A percentile compares a stretch with the other conserved stretches of the same genome.
phyloP scores from a whole-genome alignment of 2,888 invertebrate genomes.

The Nomada fabriciana region DNA sequence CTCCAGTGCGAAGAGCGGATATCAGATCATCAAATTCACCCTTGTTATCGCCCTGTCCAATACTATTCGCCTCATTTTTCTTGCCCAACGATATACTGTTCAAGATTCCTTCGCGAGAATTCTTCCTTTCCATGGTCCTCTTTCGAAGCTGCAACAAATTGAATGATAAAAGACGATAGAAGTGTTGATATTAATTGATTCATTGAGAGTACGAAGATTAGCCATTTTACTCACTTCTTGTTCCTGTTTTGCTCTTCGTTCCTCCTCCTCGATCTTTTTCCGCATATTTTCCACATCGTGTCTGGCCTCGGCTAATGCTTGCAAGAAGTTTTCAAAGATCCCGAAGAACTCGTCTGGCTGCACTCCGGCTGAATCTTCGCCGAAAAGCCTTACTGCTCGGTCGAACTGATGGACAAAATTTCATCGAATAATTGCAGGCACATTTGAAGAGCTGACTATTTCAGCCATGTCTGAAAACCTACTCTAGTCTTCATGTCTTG shows the following conservation, averaged over 20 bases:
- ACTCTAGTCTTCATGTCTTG: constrained; percentile 96
- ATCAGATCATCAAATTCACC: constrained; percentile 98
- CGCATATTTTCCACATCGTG: constrained; percentile 95
- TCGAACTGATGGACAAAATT: constrained; percentile 88
- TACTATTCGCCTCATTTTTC: constrained; percentile 87
- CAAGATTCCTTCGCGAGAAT: constrained; percentile 90
- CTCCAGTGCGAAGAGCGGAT: constrained; percentile 96
- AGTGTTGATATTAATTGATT: neutral
- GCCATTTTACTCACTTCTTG: constrained; percentile 88
- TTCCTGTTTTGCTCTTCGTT: constrained; percentile 94
- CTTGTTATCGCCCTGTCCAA: constrained; percentile 87
- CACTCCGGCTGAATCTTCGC: constrained; percentile 93
- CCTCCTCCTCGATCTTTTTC: constrained; percentile 94
- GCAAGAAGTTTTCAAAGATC: constrained; percentile 94
- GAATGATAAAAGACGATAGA: neutral
- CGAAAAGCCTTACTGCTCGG: constrained; percentile 94
- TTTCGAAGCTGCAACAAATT: constrained; percentile 88
- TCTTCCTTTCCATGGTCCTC: constrained; percentile 94
- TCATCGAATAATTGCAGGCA: neutral
- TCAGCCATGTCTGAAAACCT: constrained; percentile 52
- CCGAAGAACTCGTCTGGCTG: constrained; percentile 98
- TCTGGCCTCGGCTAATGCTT: constrained; percentile 92
- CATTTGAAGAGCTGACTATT: no score
- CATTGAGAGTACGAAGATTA: neutral
- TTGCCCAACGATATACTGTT: constrained; percentile 90